Evolutionary conservation across 2,797 vertebrate species (phyloP).

Genomic region (Limnodromus scolopaceus): DNA sequence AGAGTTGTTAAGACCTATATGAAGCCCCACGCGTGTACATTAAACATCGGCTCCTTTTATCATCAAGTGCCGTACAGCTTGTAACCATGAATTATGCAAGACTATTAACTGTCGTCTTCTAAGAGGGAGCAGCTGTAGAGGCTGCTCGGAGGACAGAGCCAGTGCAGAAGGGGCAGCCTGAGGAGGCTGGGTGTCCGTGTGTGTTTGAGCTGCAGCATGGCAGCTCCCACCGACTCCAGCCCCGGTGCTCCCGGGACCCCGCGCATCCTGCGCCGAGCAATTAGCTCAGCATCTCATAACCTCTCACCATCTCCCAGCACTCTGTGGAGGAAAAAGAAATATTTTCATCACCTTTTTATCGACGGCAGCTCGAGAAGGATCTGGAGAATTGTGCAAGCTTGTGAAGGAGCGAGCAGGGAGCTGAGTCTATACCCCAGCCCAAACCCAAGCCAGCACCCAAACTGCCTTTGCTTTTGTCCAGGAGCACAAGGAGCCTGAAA

Average conservation of each 20-base stretch:
- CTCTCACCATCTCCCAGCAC: background rate
- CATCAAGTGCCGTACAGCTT: slow-evolving; percentile 70
- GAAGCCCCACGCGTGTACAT: slow-evolving; percentile 54
- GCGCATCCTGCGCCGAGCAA: background rate
- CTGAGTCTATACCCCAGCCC: background rate
- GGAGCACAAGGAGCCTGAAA: background rate
- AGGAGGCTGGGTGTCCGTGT: background rate
- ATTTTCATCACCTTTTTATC: background rate
- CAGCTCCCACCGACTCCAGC: background rate
- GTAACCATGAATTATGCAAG: slow-evolving; percentile 84
- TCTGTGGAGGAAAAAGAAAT: background rate
- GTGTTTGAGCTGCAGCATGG: background rate
- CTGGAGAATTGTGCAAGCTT: background rate
- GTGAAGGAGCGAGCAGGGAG: background rate
- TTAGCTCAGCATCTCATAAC: background rate
- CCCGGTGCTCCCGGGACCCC: background rate
- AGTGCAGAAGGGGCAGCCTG: background rate
- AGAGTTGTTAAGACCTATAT: background rate
- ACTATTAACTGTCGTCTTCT: slow-evolving; percentile 58
- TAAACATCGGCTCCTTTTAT: slow-evolving; percentile 76
- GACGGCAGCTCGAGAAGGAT: background rate
- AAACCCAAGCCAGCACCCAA: background rate
- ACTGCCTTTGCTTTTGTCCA: background rate
- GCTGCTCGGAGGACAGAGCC: background rate
- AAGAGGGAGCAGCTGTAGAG: slow-evolving; percentile 51